Conservation (phyloP, 2,797 vertebrate genomes). For the Coracias cyanogaster region DNA sequence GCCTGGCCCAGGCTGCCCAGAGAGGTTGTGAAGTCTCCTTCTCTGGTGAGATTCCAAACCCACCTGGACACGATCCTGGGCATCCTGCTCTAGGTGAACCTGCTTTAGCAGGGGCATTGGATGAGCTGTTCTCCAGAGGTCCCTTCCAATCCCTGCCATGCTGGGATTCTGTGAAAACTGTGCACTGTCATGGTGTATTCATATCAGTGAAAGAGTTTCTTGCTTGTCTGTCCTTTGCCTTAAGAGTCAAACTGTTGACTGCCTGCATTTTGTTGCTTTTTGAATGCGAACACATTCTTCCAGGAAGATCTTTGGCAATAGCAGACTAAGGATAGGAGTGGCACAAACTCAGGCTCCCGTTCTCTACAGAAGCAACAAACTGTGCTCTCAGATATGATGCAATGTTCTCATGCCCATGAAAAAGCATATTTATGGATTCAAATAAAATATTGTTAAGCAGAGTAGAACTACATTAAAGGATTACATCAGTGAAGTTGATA, state of each 20-base stretch:
- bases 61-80: too few relatives aligned
- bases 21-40: too few relatives aligned
- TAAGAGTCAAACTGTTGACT: background rate
- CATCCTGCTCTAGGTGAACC: too few relatives aligned
- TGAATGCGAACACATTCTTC: rapidly evolving
- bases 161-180: background rate
- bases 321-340: background rate
- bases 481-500: background rate
- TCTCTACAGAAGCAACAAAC: background rate
- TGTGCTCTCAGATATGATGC: background rate
- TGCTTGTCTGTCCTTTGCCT: background rate
- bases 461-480: background rate
- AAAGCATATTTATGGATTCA: background rate
- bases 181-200: background rate
- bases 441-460: background rate
- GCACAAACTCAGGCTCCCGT: background rate
- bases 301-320: background rate
- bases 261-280: background rate
- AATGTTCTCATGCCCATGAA: background rate
- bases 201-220: background rate
- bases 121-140: too few relatives aligned
- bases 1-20: too few relatives aligned
- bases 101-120: too few relatives aligned
- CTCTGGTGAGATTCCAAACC: too few relatives aligned
- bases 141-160: too few relatives aligned